These are phyloP conservation scores for Pogonognathellus flavescens DNA, from an alignment of 1,140 invertebrate genomes.

Conservation along the genomic window DNA sequence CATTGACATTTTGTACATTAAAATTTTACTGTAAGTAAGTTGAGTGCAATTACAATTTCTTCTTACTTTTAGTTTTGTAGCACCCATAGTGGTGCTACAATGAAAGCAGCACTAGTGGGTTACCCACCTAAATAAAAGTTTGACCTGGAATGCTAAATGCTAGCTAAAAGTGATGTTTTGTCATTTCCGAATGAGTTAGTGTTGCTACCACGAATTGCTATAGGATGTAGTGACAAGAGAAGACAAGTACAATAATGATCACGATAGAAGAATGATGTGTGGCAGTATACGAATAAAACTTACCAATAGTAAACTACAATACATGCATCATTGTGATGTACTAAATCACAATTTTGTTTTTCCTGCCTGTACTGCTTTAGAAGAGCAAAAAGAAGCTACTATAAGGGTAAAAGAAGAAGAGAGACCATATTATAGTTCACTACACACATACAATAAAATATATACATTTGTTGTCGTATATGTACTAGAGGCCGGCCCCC, in stretches of 20 bases:
- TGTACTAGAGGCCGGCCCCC: too few species aligned
- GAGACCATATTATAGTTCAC: too few species aligned
- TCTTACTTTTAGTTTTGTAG: too few species aligned
- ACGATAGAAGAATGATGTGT: background rate
- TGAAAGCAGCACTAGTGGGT: background rate
- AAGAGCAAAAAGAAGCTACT: too few species aligned
- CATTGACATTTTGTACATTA: conserved; percentile 34
- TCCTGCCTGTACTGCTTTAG: too few species aligned
- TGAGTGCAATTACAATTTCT: background rate
- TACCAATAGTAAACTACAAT: too few species aligned
- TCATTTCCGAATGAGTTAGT: conserved; percentile 33
- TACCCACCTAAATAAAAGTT: background rate
- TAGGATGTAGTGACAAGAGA: background rate
- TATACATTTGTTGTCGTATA: too few species aligned
- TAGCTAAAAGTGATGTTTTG: conserved; percentile 1
- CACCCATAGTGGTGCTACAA: too few species aligned
- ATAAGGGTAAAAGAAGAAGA: too few species aligned
- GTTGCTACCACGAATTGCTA: background rate
- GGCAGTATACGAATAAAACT: background rate
- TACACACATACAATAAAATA: too few species aligned
- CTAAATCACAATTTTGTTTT: too few species aligned
- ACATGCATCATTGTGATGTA: too few species aligned
- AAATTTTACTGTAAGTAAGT: background rate
- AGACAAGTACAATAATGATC: background rate
- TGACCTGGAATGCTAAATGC: conserved; percentile 33